These are phyloP conservation scores for Plusia festucae DNA, from an alignment of 2,888 invertebrate species.

Conservation along the genomic window DNA sequence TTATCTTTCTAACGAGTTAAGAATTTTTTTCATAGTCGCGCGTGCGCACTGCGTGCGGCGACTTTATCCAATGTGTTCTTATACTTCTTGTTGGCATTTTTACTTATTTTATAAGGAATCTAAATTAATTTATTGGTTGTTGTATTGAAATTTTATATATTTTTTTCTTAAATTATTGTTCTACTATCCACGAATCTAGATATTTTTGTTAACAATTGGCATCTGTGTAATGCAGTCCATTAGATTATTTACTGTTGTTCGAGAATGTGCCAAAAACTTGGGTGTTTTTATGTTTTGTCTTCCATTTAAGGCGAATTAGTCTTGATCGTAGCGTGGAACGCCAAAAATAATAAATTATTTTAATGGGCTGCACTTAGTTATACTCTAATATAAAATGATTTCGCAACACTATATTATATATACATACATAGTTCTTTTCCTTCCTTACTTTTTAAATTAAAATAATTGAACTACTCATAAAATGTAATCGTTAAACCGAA, in stretches of 20 bases:
- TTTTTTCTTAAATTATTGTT: constrained; percentile 86
- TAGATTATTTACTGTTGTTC: constrained; percentile 63
- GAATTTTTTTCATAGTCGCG: constrained; percentile 71
- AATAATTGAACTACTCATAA: constrained; percentile 88
- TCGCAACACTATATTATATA: constrained; percentile 69
- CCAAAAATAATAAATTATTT: constrained; percentile 55
- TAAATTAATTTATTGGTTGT: constrained; percentile 90
- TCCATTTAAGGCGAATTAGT: constrained; percentile 52
- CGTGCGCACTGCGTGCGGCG: constrained; percentile 59
- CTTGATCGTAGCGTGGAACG: constrained; percentile 58
- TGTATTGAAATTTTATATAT: constrained; percentile 86
- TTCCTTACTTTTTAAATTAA: constrained; percentile 82
- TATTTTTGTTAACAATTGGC: constrained; percentile 81
- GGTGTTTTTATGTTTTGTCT: constrained; percentile 57
- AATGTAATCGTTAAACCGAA: constrained; percentile 89
- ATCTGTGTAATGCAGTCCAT: constrained; percentile 85
- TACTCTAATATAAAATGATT: constrained; percentile 63
- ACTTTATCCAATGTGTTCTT: constrained; percentile 88
- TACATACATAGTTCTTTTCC: constrained; percentile 80
- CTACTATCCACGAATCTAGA: constrained; percentile 74
- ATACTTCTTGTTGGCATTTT: constrained; percentile 89
- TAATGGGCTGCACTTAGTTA: constrained; percentile 74
- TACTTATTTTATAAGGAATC: constrained; percentile 89
- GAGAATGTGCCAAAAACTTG: constrained; percentile 78
- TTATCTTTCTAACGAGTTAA: constrained; percentile 86